Evolutionary conservation across 2,888 invertebrate genomes (phyloP), one percentile per base, ranked within the genome.

Genomic region (Mesochorus sp.): DNA sequence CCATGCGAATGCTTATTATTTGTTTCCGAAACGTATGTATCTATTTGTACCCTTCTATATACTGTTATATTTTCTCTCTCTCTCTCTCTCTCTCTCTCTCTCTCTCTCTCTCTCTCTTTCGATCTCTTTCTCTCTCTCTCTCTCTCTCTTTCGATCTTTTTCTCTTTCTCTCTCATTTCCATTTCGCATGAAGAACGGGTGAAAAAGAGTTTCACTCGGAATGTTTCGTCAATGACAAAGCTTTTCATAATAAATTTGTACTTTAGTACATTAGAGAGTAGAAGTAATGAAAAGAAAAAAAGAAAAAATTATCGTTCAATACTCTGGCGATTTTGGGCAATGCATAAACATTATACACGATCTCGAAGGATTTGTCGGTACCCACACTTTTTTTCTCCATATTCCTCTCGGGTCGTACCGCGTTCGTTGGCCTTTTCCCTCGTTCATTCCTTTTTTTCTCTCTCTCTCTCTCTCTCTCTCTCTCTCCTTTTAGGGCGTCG

Each of bases 401-500:
- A 49, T 78, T 59, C 49, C 78, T 78, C 73, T 62, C 64, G 62
- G 73, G 47, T 57, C 49, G 44, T 47, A 19, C 39, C n/a, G n/a
- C n/a, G n/a, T n/a, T n/a, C n/a, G n/a, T n/a, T n/a, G n/a, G 39
- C 34, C 14, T 64, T 53, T 51, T 64, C 31, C 17, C 10, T 14
- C 28, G 12, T n/a, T 28, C 42, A 4, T 44, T 57, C 55, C 34
- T 47, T 34, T 68, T 79, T 61, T 70, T 42, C 68, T 47, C 59
- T 73, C 71, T 62, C 67, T 59, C 74, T 61, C 51, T 78, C 71
- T 39, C 70, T 55, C 47, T 57, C 55, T 66, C 51, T 73, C 68
- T 39, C 49, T 76, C 81, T 79, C 84, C 85, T 84, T 85, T 87
- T 84, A 84, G 86, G 84, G 85, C 82, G 83, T 76, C 84, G 83